Evolutionary conservation across 2,113 vertebrate genomes (phyloP).

Genomic region (Bambusicola thoracicus): DNA sequence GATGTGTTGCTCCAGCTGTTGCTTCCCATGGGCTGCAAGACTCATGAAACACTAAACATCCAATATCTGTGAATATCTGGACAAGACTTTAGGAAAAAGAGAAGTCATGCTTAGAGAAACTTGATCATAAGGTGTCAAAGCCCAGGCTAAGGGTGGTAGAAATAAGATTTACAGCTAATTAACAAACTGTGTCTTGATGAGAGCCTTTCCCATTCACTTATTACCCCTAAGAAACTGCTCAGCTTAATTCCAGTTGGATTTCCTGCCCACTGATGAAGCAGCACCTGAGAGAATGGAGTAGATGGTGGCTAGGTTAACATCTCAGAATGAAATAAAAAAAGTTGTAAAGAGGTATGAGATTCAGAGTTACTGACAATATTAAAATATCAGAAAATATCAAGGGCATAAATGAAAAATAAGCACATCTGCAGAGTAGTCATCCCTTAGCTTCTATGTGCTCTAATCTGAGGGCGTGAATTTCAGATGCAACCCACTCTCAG

Average conservation of each 20-base stretch:
- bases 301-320: not conserved
- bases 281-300: not conserved
- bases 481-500: not conserved
- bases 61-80: not conserved
- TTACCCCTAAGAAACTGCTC: not conserved
- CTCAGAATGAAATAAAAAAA: not conserved
- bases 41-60: not conserved
- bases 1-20: not conserved
- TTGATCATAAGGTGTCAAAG: not conserved
- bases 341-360: not conserved
- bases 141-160: not conserved
- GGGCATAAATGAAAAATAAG: not conserved
- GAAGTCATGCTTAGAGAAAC: not conserved
- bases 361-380: not conserved
- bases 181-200: not conserved
- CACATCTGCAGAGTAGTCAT: rapidly evolving
- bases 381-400: not conserved
- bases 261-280: not conserved
- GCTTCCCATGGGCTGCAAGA: not conserved
- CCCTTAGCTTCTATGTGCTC: not conserved
- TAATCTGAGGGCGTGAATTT: not conserved
- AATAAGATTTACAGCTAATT: not conserved
- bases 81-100: not conserved
- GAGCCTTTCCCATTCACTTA: not conserved
- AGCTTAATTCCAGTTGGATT: not conserved